A percentile compares a stretch with the other conserved stretches of the same genome.
These are phyloP conservation scores for Leuctra nigra DNA, from an alignment of 2,888 invertebrate species.

Conservation along the genomic window DNA sequence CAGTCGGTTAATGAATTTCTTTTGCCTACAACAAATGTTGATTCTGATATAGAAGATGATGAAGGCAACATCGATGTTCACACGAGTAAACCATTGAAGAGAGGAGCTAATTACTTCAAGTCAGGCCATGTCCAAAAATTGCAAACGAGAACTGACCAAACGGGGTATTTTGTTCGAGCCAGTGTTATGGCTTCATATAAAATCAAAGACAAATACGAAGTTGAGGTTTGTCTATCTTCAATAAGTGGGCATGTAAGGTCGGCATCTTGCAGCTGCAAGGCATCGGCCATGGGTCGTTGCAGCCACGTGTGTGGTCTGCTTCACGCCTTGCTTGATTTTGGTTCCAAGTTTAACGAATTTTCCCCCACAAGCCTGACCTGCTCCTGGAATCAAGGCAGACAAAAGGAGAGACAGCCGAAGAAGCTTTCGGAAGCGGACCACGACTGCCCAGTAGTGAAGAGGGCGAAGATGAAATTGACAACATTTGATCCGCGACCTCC, in stretches of 20 bases:
- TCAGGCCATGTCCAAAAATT: neutral
- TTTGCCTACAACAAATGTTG: no score
- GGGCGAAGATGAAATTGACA: neutral
- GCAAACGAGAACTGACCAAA: neutral
- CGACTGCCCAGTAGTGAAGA: neutral
- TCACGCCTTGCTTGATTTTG: neutral
- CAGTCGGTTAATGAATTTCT: no score
- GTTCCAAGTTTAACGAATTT: neutral
- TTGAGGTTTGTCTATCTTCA: neutral
- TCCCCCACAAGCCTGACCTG: neutral
- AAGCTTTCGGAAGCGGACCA: neutral
- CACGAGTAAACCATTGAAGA: neutral
- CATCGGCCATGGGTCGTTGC: neutral
- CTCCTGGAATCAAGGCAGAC: neutral
- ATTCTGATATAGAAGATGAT: no score
- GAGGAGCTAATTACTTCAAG: neutral
- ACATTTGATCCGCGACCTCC: neutral
- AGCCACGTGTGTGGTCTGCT: neutral
- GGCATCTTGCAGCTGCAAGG: neutral
- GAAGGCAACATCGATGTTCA: no score
- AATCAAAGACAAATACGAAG: neutral
- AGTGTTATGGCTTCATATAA: slow-evolving; percentile 1
- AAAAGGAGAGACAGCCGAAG: neutral
- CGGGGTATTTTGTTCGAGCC: neutral
- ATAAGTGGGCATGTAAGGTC: neutral